Percentiles rank a stretch among this genome's conserved stretches.
These are phyloP conservation scores for Drosophila prostipennis DNA, from an alignment of 2,888 invertebrate species.

Conservation along the genomic window DNA sequence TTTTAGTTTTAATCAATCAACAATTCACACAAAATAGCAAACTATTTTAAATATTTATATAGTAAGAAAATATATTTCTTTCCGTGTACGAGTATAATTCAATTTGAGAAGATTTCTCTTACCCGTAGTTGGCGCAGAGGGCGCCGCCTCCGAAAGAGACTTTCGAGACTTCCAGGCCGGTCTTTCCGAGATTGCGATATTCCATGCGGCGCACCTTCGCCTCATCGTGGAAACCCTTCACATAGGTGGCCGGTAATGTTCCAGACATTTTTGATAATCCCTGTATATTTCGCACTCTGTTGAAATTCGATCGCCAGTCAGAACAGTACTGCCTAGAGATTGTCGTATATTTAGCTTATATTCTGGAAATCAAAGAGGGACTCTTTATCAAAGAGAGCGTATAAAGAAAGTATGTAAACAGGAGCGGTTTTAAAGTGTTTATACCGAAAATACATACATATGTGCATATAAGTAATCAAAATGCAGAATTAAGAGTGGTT, in stretches of 20 bases:
- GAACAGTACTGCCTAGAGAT: constrained; percentile 30
- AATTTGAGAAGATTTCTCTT: constrained; percentile 45
- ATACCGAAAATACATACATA: neutral
- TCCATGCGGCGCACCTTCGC: constrained; percentile 88
- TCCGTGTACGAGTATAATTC: neutral
- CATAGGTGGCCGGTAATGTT: constrained; percentile 86
- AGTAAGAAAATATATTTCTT: neutral
- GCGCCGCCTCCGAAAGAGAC: constrained; percentile 91
- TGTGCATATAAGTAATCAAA: neutral
- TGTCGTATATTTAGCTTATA: constrained; percentile 17
- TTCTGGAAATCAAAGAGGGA: constrained; percentile 7
- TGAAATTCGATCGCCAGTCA: constrained; percentile 11
- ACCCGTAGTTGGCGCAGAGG: constrained; percentile 89
- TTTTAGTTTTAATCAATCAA: too few species aligned
- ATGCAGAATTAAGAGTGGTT: neutral
- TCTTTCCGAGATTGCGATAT: constrained; percentile 89
- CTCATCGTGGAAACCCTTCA: constrained; percentile 88
- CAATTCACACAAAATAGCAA: too few species aligned
- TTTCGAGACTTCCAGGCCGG: constrained; percentile 89
- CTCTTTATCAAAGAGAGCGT: constrained; percentile 11
- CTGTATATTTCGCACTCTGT: constrained; percentile 8
- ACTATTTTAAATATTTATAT: too few species aligned
- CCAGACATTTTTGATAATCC: constrained; percentile 48
- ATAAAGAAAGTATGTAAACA: neutral
- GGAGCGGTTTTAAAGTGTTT: constrained; percentile 1